Evolutionary conservation across 2,113 vertebrate species (phyloP).

Genomic region (Sakesphorus luctuosus): DNA sequence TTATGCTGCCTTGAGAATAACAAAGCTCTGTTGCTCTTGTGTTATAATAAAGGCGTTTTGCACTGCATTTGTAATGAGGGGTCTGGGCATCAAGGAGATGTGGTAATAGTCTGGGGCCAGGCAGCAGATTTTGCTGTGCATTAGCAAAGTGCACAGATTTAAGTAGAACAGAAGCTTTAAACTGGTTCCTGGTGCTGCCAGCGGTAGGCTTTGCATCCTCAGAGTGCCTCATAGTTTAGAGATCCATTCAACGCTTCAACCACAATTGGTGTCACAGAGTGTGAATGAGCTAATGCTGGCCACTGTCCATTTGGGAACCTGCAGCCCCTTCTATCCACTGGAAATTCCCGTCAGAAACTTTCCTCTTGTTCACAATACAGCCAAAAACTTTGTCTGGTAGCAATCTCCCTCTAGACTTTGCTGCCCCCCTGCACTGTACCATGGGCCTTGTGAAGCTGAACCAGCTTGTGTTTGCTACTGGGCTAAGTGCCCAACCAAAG

Average conservation of each 20-base stretch:
- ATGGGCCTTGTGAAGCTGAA: neutral
- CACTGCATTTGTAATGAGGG: neutral
- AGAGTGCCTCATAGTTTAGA: neutral
- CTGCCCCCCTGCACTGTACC: neutral
- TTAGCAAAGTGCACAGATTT: neutral
- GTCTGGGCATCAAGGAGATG: neutral
- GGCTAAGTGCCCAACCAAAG: constrained; percentile 6
- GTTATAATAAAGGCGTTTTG: neutral
- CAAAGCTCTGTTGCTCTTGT: neutral
- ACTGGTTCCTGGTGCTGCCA: neutral
- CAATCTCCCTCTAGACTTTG: neutral
- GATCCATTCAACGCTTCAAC: neutral
- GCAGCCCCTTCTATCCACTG: neutral
- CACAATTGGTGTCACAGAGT: neutral
- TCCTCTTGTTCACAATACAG: neutral
- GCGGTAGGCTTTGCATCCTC: neutral
- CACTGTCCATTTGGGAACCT: neutral
- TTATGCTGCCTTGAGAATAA: neutral
- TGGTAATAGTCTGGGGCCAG: neutral
- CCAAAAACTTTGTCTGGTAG: neutral
- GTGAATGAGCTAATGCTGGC: neutral
- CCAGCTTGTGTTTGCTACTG: constrained; percentile 15
- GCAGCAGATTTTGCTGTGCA: neutral
- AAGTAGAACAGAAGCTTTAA: neutral
- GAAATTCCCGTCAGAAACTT: neutral